Evolutionary conservation across 2,113 vertebrate species (phyloP), one percentile per base, ranked within the genome.

Genomic region (Scalopus aquaticus): DNA sequence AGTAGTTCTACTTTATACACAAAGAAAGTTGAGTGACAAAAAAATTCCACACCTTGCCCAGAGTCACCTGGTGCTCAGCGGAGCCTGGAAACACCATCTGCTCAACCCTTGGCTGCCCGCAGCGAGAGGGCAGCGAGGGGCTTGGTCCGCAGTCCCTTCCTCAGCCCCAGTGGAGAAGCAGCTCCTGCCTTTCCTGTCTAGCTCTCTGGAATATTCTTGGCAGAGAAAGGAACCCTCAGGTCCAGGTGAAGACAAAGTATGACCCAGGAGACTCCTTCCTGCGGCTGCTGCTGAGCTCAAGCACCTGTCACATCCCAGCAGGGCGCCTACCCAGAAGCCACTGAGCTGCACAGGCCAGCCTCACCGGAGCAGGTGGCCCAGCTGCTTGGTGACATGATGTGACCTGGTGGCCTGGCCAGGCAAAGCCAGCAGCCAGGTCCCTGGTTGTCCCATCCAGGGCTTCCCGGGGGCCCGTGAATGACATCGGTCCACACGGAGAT

Each of bases 161-260:
- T 42, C 37, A n/a, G 4, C 77, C 35, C 54, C 49, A 17, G 2
- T 1, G 6, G 15, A 24, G 3, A 54, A 2, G 4, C 39, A 32
- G 32, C 24, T 15, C 39, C 39, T 15, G 24, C 24, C 67, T 46
- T 39, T 9, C n/a, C 62, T 82, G 26, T 51, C 19, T 37, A 46
- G 46, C 62, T 62, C n/a, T 80, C 90, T 30, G 20, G 73, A 28
- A 88, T 76, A 30, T 74, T 56, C 81, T 69, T 54, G 11, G 39
- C 35, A 56, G 86, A 69, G 51, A 74, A 74, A 72, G 32, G 62
- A 81, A 49, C 74, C 85, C 78, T 64, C 8, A 2, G 24, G 37
- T 70, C 15, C 67, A 35, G 9, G 35, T 49, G 46, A 83, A 37
- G 64, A 76, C 22, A 69, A 67, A 35, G 69, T 28, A 9, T 16